Percentiles rank a stretch among this genome's conserved stretches.
These are phyloP conservation scores for Sphinx pinastri DNA, from an alignment of 2,888 invertebrate species.

Conservation along the genomic window DNA sequence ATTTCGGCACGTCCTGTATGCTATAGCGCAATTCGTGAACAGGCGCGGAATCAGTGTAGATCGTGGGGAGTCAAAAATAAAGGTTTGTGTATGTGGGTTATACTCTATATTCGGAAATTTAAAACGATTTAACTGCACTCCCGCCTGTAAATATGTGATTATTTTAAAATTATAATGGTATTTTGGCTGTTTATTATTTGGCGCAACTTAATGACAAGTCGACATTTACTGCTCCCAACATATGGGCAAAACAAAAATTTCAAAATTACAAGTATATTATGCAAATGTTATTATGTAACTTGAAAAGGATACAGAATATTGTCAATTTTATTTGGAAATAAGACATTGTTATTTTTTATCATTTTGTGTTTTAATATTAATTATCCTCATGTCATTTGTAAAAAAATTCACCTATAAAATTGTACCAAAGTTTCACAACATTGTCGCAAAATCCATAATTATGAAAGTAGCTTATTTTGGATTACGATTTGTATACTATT, in stretches of 20 bases:
- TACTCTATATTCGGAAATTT: background rate
- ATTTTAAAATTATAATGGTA: conserved; percentile 1
- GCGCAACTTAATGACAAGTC: background rate
- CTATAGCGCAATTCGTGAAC: background rate
- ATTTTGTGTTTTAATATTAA: conserved; percentile 5
- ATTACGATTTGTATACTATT: conserved; percentile 29
- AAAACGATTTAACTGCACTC: background rate
- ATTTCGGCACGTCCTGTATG: background rate
- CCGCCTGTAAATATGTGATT: background rate
- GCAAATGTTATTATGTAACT: background rate
- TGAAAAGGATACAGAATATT: background rate
- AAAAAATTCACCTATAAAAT: background rate
- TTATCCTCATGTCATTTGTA: background rate
- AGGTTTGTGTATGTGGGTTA: background rate
- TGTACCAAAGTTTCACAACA: conserved; percentile 17
- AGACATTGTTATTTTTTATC: background rate
- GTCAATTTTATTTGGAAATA: background rate
- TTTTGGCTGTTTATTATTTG: background rate
- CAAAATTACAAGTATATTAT: background rate
- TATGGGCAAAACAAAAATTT: background rate
- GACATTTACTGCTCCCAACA: background rate
- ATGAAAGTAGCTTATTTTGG: background rate
- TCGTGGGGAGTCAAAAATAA: too few species aligned
- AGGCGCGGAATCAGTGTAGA: background rate
- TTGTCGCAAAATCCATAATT: background rate